Evolutionary conservation across 2,888 invertebrate genomes (phyloP), one percentile per base, ranked within the genome.

Genomic region (Eristalis pertinax): DNA sequence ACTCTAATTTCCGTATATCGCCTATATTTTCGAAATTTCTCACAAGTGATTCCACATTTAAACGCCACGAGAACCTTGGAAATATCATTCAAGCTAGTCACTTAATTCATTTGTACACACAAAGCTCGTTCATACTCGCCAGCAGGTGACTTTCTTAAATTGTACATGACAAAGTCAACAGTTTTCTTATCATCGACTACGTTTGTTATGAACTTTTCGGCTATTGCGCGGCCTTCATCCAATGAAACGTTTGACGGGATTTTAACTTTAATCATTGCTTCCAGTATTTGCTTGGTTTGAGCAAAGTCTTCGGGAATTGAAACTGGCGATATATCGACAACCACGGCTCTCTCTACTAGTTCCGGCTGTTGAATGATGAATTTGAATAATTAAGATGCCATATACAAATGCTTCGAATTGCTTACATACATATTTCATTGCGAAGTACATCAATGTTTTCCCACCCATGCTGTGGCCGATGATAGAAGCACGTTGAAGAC

Each of bases 401-500:
- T 10, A 11, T 19, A 10, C 10, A 22, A n/a, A 72, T 35, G 22
- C 4, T n/a, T 56, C 26, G 29, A 43, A 24, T 29, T 11, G 15
- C 93, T 90, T 93, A 96, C 96, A 93, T 93, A 96, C 96, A 93
- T 95, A 94, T 92, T 95, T 94, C 68, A 98, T 93, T 58, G 98
- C 96, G 75, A 97, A 94, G 75, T 95, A 95, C 98, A 99, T 98
- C 90, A 96, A 96, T 8, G 97, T 95, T 86, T 98, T 95, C n/a
- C 99, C 99, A 24, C 99, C 99, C 98, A 99, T 98, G 89, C 98
- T 98, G 92, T 99, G 99, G 0, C 99, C 99, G 90, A 99, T 92
- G 22, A 98, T 91, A 4, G 95, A 94, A 1, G 95, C 95, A 91
- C 95, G 95, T 0, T 94, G 91, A 63, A 97, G 93, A 22, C 94